Conservation (phyloP, 2,888 invertebrate species). For the Caenorhabditis plicata region DNA sequence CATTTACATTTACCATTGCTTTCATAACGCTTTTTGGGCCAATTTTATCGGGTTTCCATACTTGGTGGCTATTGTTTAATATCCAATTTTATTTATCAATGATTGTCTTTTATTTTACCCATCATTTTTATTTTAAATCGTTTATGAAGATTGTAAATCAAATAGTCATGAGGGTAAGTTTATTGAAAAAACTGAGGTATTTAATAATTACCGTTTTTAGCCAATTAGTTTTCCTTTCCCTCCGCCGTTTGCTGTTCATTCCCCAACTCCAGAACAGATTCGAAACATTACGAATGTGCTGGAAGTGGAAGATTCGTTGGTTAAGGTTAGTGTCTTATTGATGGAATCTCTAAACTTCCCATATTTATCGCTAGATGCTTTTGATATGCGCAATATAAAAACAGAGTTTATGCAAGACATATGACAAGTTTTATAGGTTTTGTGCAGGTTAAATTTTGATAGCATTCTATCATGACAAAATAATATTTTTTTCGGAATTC, state of each 20-base stretch:
- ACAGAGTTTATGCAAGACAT: no score
- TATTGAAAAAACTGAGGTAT: neutral
- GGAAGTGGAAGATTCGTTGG: conserved; percentile 25
- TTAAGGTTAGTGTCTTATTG: no score
- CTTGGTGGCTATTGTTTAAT: conserved; percentile 26
- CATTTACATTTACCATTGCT: conserved; percentile 3
- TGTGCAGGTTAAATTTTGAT: no score
- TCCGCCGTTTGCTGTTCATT: conserved; percentile 36
- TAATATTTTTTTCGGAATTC: no score
- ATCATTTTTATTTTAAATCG: conserved; percentile 23
- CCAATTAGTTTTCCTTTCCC: conserved; percentile 44
- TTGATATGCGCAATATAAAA: no score
- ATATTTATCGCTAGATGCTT: no score
- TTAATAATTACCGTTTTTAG: conserved; percentile 20
- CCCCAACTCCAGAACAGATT: conserved; percentile 41
- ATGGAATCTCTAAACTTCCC: no score
- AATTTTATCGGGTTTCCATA: conserved; percentile 23
- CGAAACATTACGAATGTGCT: conserved; percentile 44
- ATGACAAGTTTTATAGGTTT: no score
- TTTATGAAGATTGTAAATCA: conserved; percentile 30
- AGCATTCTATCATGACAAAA: no score
- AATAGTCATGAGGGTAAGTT: conserved; percentile 27
- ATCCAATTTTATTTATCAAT: conserved; percentile 20
- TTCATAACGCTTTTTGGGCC: conserved; percentile 15
- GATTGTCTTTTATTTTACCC: conserved; percentile 11